Evolutionary conservation across 1,140 invertebrate species (phyloP), one percentile per base, ranked within the genome.

Genomic region (Philotrypesis tridentata): DNA sequence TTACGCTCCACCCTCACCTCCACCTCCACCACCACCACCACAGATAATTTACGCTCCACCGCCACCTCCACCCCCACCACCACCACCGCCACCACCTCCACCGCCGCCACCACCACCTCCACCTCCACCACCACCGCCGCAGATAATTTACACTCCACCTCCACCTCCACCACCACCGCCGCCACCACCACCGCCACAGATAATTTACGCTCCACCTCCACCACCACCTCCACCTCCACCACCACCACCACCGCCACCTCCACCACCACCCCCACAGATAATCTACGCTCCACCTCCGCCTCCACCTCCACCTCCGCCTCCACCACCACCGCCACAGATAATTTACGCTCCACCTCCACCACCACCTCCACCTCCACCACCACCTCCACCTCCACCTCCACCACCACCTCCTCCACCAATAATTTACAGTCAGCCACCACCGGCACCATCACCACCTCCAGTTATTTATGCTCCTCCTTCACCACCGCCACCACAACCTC

Each of bases 181-280:
- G 4, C 0, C 43, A 55, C 76, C 65, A 60, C 14, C n/a, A 60
- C n/a, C 3, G 12, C 74, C 74, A 61, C n/a, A 4, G 25, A 5
- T 12, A 67, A n/a, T 25, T 12, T 60, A 60, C 14, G 55, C 3
- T 23, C 3, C 3, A 60, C 14, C 55, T 8, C 55, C 33, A 37
- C 33, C 33, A 60, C 14, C 55, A 7, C 55, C 55, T 8, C 14
- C 55, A 7, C 2, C 55, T 8, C 3, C 55, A 12, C 31, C 33
- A 9, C 11, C 63, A 48, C 33, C 33, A 31, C 29, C 73, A n/a
- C 31, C 33, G 33, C 77, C 17, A n/a, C n/a, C n/a, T n/a, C n/a
- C n/a, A n/a, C 31, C 79, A n/a, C 33, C 78, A n/a, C 55, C 68
- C 25, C 6, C 76, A 23, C n/a, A n/a, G n/a, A n/a, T 43, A 37